Evolutionary conservation across 2,113 vertebrate species (phyloP).

Genomic region (Chaenogobius annularis): DNA sequence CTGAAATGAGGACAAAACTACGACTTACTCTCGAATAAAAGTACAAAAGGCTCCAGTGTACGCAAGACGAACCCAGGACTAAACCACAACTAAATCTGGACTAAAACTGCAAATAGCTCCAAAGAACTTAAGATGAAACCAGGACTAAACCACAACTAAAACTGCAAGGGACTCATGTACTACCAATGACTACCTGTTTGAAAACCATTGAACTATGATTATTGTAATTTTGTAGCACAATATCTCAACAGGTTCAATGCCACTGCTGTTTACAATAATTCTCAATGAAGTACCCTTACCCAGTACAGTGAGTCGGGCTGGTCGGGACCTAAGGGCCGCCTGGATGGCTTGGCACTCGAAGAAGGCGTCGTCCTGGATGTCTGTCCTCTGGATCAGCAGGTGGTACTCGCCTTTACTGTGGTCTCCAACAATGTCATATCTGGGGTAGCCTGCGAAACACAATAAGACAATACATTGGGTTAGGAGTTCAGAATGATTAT

Average conservation of each 20-base stretch:
- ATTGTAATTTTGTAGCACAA: not conserved
- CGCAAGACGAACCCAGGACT: not conserved
- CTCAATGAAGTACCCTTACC: constrained; percentile 65
- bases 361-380: constrained; percentile 87
- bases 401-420: constrained; percentile 89
- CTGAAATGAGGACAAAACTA: no score
- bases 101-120: not conserved
- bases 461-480: not conserved
- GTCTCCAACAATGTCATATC: constrained; percentile 89
- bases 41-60: no score
- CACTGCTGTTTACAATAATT: not conserved
- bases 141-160: not conserved
- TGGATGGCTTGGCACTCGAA: constrained; percentile 94
- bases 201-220: no score
- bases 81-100: not conserved
- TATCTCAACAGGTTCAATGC: not conserved
- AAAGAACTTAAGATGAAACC: not conserved
- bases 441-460: constrained; percentile 82
- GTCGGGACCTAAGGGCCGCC: constrained; percentile 84
- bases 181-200: not conserved
- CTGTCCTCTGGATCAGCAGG: constrained; percentile 85
- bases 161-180: not conserved
- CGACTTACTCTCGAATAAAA: no score
- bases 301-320: constrained; percentile 87
- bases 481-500: not conserved